Percentiles rank a stretch among this genome's conserved stretches.
Conservation (phyloP, 2,888 invertebrate genomes). For the Orthosia gothica region DNA sequence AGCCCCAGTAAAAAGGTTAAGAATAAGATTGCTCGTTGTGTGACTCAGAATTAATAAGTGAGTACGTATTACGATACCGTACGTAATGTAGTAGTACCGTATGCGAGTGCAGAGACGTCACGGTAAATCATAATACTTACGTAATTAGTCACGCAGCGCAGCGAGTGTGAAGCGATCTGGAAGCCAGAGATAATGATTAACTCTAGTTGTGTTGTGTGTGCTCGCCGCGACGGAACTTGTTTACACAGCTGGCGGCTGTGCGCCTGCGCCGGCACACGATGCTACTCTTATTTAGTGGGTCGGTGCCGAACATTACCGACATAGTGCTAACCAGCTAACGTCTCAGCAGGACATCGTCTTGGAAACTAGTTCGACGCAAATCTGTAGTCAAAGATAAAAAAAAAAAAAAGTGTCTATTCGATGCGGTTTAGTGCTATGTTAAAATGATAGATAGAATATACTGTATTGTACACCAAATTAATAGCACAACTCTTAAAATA, state of each 20-base stretch:
- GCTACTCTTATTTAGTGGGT: not conserved
- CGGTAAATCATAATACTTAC: slow-evolving; percentile 12
- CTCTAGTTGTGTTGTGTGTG: not conserved
- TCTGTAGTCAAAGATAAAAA: not conserved
- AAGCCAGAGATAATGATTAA: slow-evolving; percentile 5
- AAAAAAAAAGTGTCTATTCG: no score
- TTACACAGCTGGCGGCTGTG: slow-evolving; percentile 47
- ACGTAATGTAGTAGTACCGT: not conserved
- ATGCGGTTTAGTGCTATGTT: not conserved
- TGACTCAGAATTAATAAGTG: not conserved
- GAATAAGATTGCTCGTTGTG: not conserved
- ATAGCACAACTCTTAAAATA: no score
- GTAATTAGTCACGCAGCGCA: slow-evolving; percentile 8
- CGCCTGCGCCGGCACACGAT: slow-evolving; percentile 14
- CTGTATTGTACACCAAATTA: no score
- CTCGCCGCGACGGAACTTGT: slow-evolving; percentile 29
- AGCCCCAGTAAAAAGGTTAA: not conserved
- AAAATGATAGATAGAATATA: not conserved
- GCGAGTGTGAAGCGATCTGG: slow-evolving; percentile 12
- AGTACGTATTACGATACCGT: slow-evolving; percentile 2
- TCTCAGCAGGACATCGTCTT: not conserved
- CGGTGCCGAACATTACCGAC: slow-evolving; percentile 34
- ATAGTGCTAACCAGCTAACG: slow-evolving; percentile 36
- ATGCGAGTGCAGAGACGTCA: slow-evolving; percentile 9
- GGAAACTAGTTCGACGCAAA: not conserved